Conservation (phyloP, 2,797 vertebrate genomes). For the Eulemur mongoz region DNA sequence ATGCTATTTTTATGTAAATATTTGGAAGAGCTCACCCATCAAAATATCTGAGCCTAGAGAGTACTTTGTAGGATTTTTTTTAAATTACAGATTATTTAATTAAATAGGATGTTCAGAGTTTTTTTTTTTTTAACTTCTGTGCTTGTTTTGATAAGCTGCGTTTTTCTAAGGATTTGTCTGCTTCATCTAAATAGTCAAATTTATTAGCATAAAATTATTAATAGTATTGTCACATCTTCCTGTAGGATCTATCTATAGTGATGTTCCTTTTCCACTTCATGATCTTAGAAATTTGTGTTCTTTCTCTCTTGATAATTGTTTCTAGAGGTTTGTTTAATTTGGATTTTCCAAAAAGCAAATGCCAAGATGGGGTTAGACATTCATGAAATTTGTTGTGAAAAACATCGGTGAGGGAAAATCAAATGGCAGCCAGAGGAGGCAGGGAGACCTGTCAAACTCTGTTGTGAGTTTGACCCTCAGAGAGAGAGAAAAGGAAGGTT, state of each 20-base stretch:
- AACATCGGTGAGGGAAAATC: background rate
- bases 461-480: background rate
- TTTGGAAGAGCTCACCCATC: background rate
- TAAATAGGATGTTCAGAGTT: background rate
- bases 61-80: background rate
- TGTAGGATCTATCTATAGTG: background rate
- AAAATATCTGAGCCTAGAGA: background rate
- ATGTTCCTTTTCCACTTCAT: background rate
- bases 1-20: slow-evolving; percentile 5
- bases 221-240: background rate
- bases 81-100: background rate
- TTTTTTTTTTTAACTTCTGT: background rate
- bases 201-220: background rate
- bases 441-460: background rate
- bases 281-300: background rate
- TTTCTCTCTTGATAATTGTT: background rate
- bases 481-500: background rate
- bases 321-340: background rate
- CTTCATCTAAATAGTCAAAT: background rate
- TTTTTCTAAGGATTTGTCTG: background rate
- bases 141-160: background rate
- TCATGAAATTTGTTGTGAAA: background rate
- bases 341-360: background rate
- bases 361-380: background rate
- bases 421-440: background rate